Percentiles rank a stretch among this genome's conserved stretches.
phyloP scores from a whole-genome alignment of 2,113 vertebrate genomes.

The Tetraodon nigroviridis region DNA sequence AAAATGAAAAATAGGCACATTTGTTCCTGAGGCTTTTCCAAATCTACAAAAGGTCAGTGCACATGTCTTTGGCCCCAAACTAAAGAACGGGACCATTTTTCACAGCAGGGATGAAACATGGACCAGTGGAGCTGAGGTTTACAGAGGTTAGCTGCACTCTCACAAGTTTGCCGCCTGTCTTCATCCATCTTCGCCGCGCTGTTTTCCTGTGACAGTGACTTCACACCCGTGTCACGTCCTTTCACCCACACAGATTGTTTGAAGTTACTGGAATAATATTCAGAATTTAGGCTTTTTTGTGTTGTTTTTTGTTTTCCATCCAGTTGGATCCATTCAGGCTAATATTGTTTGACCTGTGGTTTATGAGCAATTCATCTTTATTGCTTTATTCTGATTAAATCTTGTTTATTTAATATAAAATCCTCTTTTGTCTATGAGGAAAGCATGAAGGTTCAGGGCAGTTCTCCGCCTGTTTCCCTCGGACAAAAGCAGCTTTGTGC shows the following conservation, averaged over 20 bases:
- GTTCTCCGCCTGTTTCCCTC: constrained; percentile 45
- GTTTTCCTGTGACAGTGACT: constrained; percentile 25
- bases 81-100: constrained; percentile 14
- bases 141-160: constrained; percentile 23
- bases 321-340: background rate
- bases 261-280: background rate
- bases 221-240: constrained; percentile 26
- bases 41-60: constrained; percentile 20
- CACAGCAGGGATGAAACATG: background rate
- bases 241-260: constrained; percentile 1
- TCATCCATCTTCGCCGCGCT: constrained; percentile 33
- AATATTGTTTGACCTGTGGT: too few relatives aligned
- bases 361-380: too few relatives aligned
- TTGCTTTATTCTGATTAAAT: too few relatives aligned
- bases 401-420: constrained; percentile 6
- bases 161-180: constrained; percentile 13
- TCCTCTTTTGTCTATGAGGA: constrained; percentile 13
- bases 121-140: constrained; percentile 10
- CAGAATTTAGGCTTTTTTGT: background rate
- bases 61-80: constrained; percentile 24
- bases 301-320: background rate
- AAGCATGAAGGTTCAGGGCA: constrained; percentile 24
- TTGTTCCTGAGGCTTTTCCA: constrained; percentile 17
- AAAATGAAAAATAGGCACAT: constrained; percentile 32
- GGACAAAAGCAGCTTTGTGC: constrained; percentile 66